Evolutionary conservation across 2,888 invertebrate genomes (phyloP).

Genomic region (Ectemnius lituratus): DNA sequence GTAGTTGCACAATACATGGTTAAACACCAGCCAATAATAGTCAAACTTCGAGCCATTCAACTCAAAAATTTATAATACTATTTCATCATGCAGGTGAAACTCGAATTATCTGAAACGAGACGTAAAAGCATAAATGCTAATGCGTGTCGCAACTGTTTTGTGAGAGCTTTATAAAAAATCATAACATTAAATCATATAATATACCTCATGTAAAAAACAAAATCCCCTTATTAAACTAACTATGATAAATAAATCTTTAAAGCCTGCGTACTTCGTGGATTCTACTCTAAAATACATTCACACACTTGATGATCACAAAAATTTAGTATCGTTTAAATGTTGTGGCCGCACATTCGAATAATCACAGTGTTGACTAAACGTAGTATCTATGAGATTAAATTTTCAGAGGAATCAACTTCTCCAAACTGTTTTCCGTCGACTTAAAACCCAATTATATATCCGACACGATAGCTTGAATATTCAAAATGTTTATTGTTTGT

Average conservation of each 20-base stretch:
- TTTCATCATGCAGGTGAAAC: no score
- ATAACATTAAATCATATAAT: no score
- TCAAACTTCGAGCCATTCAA: no score
- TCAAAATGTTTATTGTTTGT: conserved; percentile 36
- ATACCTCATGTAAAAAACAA: no score
- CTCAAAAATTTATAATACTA: no score
- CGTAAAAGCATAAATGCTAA: no score
- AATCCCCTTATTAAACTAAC: conserved; percentile 16
- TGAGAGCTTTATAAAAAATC: no score
- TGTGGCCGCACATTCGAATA: conserved; percentile 37
- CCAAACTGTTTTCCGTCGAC: conserved; percentile 9
- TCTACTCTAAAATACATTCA: conserved; percentile 26
- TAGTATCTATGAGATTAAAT: conserved; percentile 37
- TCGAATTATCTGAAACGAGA: no score
- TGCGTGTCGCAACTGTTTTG: no score
- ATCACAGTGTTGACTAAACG: conserved; percentile 48
- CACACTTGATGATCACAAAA: conserved; percentile 66
- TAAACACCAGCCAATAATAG: no score
- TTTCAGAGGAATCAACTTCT: no score
- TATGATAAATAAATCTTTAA: conserved; percentile 32
- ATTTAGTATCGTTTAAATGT: conserved; percentile 53
- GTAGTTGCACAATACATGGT: no score
- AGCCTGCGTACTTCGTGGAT: conserved; percentile 25
- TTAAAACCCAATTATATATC: conserved; percentile 19
- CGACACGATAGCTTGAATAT: conserved; percentile 30